These are phyloP conservation scores for Ganaspis brasiliensis DNA, from an alignment of 2,888 invertebrate genomes.

Conservation along the genomic window DNA sequence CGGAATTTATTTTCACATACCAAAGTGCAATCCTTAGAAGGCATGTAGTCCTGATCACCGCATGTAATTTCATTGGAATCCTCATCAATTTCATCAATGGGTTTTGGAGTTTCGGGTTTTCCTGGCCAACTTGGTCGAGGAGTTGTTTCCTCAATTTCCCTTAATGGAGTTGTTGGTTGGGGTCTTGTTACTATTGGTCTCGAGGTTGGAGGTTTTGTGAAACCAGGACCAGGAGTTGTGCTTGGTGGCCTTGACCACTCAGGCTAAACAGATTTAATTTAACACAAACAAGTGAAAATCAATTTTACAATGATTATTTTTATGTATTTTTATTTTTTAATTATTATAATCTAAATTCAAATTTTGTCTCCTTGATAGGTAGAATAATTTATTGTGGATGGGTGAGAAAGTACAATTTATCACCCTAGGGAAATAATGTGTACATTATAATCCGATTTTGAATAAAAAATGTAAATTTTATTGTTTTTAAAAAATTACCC, in stretches of 20 bases:
- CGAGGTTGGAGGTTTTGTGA: conserved; percentile 67
- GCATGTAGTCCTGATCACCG: conserved; percentile 82
- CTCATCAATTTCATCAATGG: conserved; percentile 79
- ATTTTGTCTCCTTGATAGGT: no score
- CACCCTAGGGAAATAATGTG: no score
- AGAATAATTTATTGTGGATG: no score
- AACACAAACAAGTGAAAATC: conserved; percentile 1
- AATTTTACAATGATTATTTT: neutral
- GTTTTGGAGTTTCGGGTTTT: conserved; percentile 52
- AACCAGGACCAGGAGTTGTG: conserved; percentile 81
- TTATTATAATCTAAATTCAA: no score
- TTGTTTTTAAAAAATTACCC: conserved; percentile 83
- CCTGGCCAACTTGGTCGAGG: conserved; percentile 50
- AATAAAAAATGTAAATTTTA: neutral
- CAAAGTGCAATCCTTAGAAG: conserved; percentile 83
- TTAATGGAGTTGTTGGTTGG: conserved; percentile 57
- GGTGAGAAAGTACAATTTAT: neutral
- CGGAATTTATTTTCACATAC: conserved; percentile 76
- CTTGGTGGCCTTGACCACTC: conserved; percentile 92
- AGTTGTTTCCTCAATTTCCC: conserved; percentile 67
- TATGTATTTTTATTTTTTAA: neutral
- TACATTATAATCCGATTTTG: neutral
- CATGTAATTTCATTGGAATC: conserved; percentile 81
- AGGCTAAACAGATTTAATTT: conserved; percentile 82
- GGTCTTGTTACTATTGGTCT: conserved; percentile 54